A percentile compares a stretch with the other conserved stretches of the same genome.
Evolutionary conservation across 1,140 invertebrate genomes (phyloP).

Genomic region (Dufourea novaeangliae): DNA sequence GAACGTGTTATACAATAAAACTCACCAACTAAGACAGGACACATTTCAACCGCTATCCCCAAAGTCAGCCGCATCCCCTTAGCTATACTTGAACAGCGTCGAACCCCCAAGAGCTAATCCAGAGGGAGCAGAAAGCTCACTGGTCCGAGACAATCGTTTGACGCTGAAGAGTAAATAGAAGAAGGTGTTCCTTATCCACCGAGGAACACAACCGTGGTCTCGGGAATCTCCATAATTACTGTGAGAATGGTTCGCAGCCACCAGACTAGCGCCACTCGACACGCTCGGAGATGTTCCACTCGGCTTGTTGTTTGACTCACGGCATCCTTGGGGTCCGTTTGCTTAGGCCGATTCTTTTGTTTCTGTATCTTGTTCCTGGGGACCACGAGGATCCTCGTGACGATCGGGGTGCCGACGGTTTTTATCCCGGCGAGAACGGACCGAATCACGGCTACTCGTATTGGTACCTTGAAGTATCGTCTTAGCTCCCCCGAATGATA

Average conservation of each 20-base stretch:
- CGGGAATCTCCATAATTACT: slow-evolving; percentile 65
- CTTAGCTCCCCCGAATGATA: slow-evolving; percentile 18
- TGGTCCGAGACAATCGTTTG: slow-evolving; percentile 18
- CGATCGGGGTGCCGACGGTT: slow-evolving; percentile 34
- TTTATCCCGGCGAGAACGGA: slow-evolving; percentile 22
- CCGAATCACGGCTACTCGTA: slow-evolving; percentile 36
- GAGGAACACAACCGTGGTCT: slow-evolving; percentile 36
- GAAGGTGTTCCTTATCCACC: slow-evolving; percentile 33
- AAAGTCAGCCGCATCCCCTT: neutral
- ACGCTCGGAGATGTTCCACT: slow-evolving; percentile 18
- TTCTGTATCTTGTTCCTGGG: slow-evolving; percentile 58
- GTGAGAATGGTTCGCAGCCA: slow-evolving; percentile 57
- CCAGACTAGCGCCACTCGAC: slow-evolving; percentile 52
- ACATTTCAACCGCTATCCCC: neutral
- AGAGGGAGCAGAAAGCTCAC: neutral
- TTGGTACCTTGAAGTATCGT: neutral
- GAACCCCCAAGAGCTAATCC: slow-evolving; percentile 25
- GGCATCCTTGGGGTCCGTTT: slow-evolving; percentile 48
- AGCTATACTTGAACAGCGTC: neutral
- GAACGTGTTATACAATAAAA: too few relatives aligned
- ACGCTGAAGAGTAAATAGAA: slow-evolving; percentile 38
- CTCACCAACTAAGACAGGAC: too few relatives aligned
- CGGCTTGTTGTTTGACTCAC: slow-evolving; percentile 34
- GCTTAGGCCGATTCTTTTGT: slow-evolving; percentile 64
- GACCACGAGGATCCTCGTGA: slow-evolving; percentile 29